Evolutionary conservation across 2,797 vertebrate species (phyloP).

Genomic region (Sebastes iracundus): DNA sequence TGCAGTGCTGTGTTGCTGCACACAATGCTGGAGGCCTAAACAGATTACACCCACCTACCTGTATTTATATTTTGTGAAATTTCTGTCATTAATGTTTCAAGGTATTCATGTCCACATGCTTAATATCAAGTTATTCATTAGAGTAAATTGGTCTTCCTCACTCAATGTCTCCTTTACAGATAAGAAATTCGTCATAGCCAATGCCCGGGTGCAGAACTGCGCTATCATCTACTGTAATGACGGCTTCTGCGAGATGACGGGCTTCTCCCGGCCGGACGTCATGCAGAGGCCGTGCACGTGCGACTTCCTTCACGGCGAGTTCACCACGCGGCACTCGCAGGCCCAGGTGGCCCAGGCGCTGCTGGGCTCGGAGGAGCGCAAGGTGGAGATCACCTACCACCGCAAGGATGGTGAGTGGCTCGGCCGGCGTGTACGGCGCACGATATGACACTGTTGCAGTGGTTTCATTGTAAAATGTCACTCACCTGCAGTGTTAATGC

Average conservation of each 20-base stretch:
- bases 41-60: no score
- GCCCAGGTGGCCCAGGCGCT: slow-evolving; percentile 96
- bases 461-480: not conserved
- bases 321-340: slow-evolving; percentile 93
- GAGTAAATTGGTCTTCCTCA: not conserved
- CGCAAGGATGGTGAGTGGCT: slow-evolving; percentile 93
- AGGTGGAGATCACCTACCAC: slow-evolving; percentile 97
- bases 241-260: slow-evolving; percentile 98
- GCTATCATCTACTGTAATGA: slow-evolving; percentile 99
- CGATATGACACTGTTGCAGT: not conserved
- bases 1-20: no score
- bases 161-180: slow-evolving; percentile 79
- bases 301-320: slow-evolving; percentile 95
- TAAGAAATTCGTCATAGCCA: slow-evolving; percentile 99
- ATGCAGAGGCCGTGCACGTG: slow-evolving; percentile 99
- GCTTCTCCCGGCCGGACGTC: slow-evolving; percentile 96
- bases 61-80: no score
- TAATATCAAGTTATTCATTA: not conserved
- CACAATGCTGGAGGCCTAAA: no score
- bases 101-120: not conserved
- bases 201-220: slow-evolving; percentile 97
- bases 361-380: slow-evolving; percentile 95
- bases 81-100: no score
- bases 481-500: not conserved
- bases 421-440: not conserved